Evolutionary conservation across 2,888 invertebrate species (phyloP), one percentile per base, ranked within the genome.

Genomic region (Leptura quadrifasciata): DNA sequence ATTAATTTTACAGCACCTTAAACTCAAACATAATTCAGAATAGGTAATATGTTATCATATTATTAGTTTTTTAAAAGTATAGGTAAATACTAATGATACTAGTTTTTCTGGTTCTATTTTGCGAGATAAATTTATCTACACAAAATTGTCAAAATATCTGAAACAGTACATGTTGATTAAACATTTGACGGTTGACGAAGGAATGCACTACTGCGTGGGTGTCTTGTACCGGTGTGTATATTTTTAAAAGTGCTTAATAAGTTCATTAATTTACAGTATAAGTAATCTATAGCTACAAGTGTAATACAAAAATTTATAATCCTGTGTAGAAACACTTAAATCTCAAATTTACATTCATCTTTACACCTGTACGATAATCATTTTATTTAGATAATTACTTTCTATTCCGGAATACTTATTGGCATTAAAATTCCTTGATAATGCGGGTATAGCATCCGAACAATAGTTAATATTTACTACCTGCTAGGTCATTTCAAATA

Each of bases 321-420:
- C 20, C 39, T 47, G 52, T 67, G 21, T 57, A 57, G 60, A 55
- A 60, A 63, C 75, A 67, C 52, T 67, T 60, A 20, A 72, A 67
- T 61, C 18, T 60, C 54, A 63, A 67, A 76, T 67, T 61, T 68
- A 68, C 67, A 64, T 61, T 61, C 69, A 52, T 12, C 54, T 67
- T 75, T 65, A 75, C 75, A 76, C 75, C 75, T 76, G 75, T 67
- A 75, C 47, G 72, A 61, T 72, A 73, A 68, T 47, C 64, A 73
- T 72, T 76, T 58, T 69, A 70, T 70, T 61, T 63, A 20, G 52
- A 57, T 76, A 73, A 76, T 64, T 72, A 72, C 27, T 17, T 57
- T 64, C 31, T 21, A 18, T 67, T 31, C 58, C n/a, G n/a, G 27
- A 55, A 55, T 35, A 55, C 55, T 63, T 68, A 58, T 75, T 57